These are phyloP conservation scores for Paedocypris sp. DNA, from an alignment of 2,113 vertebrate species.

Conservation along the genomic window DNA sequence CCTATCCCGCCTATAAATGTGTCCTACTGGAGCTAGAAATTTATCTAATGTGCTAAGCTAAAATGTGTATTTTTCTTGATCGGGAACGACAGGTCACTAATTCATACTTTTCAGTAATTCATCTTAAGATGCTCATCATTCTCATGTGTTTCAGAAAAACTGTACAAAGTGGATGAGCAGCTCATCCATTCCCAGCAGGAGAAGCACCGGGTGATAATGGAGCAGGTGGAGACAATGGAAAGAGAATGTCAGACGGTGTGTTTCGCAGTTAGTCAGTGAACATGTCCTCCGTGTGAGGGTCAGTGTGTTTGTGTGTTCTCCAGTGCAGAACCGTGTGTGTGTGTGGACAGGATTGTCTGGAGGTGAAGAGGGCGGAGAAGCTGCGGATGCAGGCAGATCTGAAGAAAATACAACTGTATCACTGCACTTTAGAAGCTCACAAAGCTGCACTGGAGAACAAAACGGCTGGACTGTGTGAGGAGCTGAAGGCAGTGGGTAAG, in stretches of 20 bases:
- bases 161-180: slow-evolving; percentile 77
- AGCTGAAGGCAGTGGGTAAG: slow-evolving; percentile 71
- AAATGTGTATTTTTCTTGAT: too few species aligned
- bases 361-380: slow-evolving; percentile 67
- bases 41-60: too few species aligned
- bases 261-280: slow-evolving; percentile 41
- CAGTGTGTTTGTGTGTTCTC: too few species aligned
- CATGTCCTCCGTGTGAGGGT: too few species aligned
- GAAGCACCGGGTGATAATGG: slow-evolving; percentile 66
- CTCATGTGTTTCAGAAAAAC: slow-evolving; percentile 60
- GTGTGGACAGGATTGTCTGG: slow-evolving; percentile 72
- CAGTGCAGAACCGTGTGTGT: too few species aligned
- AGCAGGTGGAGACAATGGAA: slow-evolving; percentile 74
- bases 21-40: too few species aligned
- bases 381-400: slow-evolving; percentile 76
- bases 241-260: slow-evolving; percentile 82
- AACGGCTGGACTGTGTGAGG: slow-evolving; percentile 59
- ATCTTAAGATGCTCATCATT: too few species aligned
- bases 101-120: too few species aligned
- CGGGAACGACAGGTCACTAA: too few species aligned
- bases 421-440: slow-evolving; percentile 67
- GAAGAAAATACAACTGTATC: slow-evolving; percentile 78
- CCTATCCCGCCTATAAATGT: too few species aligned
- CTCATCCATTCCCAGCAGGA: slow-evolving; percentile 64
- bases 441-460: slow-evolving; percentile 67